Percentiles rank a stretch among this genome's conserved stretches.
phyloP scores from a whole-genome alignment of 2,888 invertebrate species.

The Calameuta idolon region DNA sequence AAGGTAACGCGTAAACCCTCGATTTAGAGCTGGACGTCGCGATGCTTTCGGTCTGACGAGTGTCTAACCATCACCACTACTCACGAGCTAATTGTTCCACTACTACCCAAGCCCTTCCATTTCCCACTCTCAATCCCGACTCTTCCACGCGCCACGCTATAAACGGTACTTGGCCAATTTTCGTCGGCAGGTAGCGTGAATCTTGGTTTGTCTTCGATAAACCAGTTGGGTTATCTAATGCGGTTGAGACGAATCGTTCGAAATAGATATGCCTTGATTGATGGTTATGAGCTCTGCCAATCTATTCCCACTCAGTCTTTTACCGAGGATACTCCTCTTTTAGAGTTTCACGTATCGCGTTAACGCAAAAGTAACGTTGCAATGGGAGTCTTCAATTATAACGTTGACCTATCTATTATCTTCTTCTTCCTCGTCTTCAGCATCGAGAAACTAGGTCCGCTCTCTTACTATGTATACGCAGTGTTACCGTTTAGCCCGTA shows the following conservation, averaged over 20 bases:
- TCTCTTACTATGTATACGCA: not conserved
- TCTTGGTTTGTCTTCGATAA: not conserved
- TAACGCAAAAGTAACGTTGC: not conserved
- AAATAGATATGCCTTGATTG: not conserved
- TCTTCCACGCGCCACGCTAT: not conserved
- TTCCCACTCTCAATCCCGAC: not conserved
- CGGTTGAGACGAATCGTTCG: not conserved
- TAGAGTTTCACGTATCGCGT: not conserved
- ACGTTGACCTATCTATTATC: not conserved
- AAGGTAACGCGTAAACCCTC: not conserved
- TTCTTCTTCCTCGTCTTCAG: not conserved
- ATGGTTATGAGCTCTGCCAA: not conserved
- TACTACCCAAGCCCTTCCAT: conserved; percentile 3
- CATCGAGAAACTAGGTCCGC: not conserved
- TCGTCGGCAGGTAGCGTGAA: not conserved
- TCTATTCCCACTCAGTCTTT: not conserved
- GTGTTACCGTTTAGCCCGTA: not conserved
- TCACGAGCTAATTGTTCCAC: conserved; percentile 22
- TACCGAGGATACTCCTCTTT: not conserved
- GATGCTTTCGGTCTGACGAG: conserved; percentile 11
- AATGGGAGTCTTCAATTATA: not conserved
- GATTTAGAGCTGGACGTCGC: not conserved
- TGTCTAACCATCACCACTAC: conserved; percentile 22
- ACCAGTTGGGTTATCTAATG: not conserved
- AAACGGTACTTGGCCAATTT: not conserved